A percentile compares a stretch with the other conserved stretches of the same genome.
Evolutionary conservation across 2,113 vertebrate genomes (phyloP).

Genomic region (Theristicus caerulescens): DNA sequence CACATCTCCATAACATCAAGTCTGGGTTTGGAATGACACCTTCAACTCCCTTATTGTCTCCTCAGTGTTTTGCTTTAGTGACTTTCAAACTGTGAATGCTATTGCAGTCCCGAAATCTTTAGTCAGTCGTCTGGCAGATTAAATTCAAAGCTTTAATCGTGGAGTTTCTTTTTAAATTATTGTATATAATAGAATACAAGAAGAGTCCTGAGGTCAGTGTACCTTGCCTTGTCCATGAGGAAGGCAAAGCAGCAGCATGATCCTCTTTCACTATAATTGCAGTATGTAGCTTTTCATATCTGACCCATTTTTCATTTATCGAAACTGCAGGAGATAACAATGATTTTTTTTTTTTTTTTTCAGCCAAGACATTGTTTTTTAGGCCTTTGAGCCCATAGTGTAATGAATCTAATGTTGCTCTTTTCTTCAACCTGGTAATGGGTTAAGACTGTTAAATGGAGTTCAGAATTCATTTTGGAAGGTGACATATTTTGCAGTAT

Average conservation of each 20-base stretch:
- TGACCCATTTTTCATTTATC: neutral
- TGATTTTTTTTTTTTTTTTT: neutral
- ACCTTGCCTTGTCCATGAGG: neutral
- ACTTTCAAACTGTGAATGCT: neutral
- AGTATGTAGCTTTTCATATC: neutral
- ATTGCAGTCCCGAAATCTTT: neutral
- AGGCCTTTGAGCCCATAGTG: neutral
- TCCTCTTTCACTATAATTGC: neutral
- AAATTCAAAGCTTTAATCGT: neutral
- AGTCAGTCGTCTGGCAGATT: neutral
- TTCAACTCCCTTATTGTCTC: neutral
- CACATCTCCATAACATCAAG: neutral
- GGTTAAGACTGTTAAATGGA: neutral
- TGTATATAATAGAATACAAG: neutral
- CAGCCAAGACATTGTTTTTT: neutral
- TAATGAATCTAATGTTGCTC: constrained; percentile 3
- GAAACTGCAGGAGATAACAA: constrained; percentile 11
- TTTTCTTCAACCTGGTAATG: neutral
- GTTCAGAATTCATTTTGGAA: constrained; percentile 32
- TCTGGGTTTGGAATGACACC: neutral
- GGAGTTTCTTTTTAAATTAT: neutral
- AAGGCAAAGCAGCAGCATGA: neutral
- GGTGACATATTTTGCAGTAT: neutral
- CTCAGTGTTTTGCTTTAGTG: neutral
- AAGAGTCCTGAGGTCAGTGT: neutral